Conservation (phyloP, 2,888 invertebrate species). For the Tetragnatha montana region DNA sequence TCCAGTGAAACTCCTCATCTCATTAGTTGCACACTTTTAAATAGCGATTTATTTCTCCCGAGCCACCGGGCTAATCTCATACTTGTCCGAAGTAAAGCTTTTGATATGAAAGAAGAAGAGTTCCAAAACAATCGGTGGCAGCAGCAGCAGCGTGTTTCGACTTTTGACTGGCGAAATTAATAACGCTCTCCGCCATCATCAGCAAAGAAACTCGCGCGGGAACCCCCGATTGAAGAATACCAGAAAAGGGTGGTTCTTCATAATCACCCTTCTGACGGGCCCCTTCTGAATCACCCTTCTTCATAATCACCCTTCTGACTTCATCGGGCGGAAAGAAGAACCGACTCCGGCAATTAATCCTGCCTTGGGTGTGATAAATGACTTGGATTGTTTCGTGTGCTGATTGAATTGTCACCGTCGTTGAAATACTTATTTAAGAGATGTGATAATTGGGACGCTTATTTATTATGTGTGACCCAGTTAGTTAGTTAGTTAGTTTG, state of each 20-base stretch:
- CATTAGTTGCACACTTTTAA: background rate
- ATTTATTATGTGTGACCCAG: background rate
- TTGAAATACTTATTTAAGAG: background rate
- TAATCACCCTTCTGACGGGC: slow-evolving; percentile 19
- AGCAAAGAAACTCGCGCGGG: background rate
- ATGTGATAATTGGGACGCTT: slow-evolving; percentile 8
- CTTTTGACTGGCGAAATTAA: slow-evolving; percentile 49
- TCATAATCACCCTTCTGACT: too few relatives aligned
- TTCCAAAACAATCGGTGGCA: background rate
- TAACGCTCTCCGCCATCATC: slow-evolving; percentile 10
- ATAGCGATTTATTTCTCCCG: background rate
- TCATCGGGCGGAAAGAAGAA: slow-evolving; percentile 12
- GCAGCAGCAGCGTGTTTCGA: slow-evolving; percentile 2
- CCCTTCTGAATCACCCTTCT: too few relatives aligned
- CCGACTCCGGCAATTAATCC: slow-evolving; percentile 27
- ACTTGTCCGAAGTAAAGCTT: background rate
- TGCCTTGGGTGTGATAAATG: slow-evolving; percentile 9
- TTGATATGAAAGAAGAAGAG: background rate
- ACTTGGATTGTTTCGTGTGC: slow-evolving; percentile 2
- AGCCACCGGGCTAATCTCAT: background rate
- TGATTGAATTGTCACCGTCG: slow-evolving; percentile 18
- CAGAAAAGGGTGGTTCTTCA: slow-evolving; percentile 27
- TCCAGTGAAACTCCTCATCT: background rate
- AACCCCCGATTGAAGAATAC: background rate
- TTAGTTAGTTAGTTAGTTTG: background rate